Conservation (phyloP, 1,140 invertebrate species). For the Pseudoatta argentina region DNA sequence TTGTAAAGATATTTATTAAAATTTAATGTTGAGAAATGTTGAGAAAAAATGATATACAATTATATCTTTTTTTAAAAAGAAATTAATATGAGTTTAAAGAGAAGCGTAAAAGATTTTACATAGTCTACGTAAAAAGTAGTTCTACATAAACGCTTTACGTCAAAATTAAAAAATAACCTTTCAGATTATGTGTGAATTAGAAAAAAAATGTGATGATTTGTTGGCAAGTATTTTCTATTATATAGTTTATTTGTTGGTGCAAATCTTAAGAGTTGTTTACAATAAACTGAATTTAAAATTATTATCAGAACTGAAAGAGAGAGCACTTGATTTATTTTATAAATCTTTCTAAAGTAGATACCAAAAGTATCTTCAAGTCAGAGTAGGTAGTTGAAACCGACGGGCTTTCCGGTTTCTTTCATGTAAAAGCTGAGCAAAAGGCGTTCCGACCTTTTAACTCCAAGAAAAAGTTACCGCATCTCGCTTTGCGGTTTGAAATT, state of each 20-base stretch:
- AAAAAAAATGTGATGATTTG: not conserved
- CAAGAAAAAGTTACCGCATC: conserved; percentile 17
- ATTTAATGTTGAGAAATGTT: not conserved
- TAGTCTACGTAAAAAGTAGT: not conserved
- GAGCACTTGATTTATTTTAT: conserved; percentile 6
- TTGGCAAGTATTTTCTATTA: not conserved
- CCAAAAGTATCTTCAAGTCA: not conserved
- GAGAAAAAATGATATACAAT: not conserved
- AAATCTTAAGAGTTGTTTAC: not conserved
- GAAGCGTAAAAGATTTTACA: not conserved
- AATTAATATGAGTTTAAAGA: not conserved
- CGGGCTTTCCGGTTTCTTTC: conserved; percentile 33
- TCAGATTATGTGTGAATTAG: no score
- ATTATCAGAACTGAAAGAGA: conserved; percentile 8
- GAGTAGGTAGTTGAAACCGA: conserved; percentile 23
- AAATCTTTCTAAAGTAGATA: conserved; percentile 24
- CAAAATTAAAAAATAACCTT: not conserved
- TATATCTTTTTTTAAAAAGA: not conserved
- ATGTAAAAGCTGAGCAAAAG: conserved; percentile 24
- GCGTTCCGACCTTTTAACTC: conserved; percentile 24
- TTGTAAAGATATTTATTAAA: conserved; percentile 14
- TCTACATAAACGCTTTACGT: not conserved
- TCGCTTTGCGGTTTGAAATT: conserved; percentile 40
- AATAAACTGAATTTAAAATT: conserved; percentile 30
- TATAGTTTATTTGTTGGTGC: not conserved